Percentiles rank a stretch among this genome's conserved stretches.
These are phyloP conservation scores for Pachyseris speciosa DNA, from an alignment of 64 coral and sea anemone species.

Conservation along the genomic window DNA sequence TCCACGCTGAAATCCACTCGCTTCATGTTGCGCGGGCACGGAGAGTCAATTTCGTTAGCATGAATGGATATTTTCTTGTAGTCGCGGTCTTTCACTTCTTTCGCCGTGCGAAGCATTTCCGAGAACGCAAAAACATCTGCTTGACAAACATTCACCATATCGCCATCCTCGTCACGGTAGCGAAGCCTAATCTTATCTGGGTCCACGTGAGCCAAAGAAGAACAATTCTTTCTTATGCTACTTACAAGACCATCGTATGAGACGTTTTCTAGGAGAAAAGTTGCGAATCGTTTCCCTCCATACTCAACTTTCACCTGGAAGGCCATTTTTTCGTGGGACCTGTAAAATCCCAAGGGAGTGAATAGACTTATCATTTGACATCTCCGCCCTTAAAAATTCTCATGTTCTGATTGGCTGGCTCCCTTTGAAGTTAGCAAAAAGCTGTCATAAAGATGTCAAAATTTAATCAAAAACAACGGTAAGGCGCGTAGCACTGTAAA, in stretches of 20 bases:
- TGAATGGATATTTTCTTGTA: conserved; percentile 24
- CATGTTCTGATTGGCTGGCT: neutral
- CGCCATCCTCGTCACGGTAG: neutral
- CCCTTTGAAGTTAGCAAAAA: neutral
- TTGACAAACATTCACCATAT: neutral
- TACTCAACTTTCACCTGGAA: neutral
- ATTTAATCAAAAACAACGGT: neutral
- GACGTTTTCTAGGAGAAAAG: neutral
- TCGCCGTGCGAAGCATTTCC: conserved; percentile 10
- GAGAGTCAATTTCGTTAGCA: conserved; percentile 27
- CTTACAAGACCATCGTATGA: neutral
- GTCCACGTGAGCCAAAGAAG: neutral
- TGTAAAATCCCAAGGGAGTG: neutral
- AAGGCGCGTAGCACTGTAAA: neutral
- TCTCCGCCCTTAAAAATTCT: neutral
- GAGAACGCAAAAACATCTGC: conserved; percentile 5
- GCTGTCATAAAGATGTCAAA: neutral
- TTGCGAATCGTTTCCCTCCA: neutral
- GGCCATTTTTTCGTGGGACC: neutral
- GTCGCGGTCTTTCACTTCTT: conserved; percentile 39
- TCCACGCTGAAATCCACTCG: neutral
- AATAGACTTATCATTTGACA: neutral
- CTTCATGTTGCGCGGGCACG: neutral
- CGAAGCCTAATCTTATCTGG: neutral
- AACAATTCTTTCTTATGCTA: neutral